These are phyloP conservation scores for Callithrix jacchus DNA, from an alignment of 2,113 vertebrate genomes.

Conservation along the genomic window DNA sequence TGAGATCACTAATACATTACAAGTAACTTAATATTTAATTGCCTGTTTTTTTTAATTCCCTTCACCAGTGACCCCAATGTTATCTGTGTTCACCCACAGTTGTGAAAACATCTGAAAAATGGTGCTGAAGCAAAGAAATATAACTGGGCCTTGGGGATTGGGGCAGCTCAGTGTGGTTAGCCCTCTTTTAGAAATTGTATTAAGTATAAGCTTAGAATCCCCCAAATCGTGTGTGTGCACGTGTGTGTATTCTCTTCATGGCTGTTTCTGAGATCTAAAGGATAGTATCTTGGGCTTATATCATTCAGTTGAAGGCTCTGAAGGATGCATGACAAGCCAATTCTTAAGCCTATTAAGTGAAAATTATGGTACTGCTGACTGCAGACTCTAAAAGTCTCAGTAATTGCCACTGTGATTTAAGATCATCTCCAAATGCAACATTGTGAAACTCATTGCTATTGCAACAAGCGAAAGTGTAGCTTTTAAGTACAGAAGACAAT, in stretches of 20 bases:
- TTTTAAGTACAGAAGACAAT: slow-evolving; percentile 6
- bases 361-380: slow-evolving; percentile 56
- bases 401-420: slow-evolving; percentile 56
- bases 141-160: slow-evolving; percentile 69
- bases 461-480: neutral
- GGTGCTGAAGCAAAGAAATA: slow-evolving; percentile 49
- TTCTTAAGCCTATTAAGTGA: slow-evolving; percentile 63
- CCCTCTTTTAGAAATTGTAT: slow-evolving; percentile 38
- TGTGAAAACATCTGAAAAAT: slow-evolving; percentile 62
- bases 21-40: slow-evolving; percentile 48
- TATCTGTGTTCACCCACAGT: slow-evolving; percentile 65
- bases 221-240: neutral
- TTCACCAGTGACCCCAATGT: slow-evolving; percentile 33
- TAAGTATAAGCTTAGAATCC: slow-evolving; percentile 60
- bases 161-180: slow-evolving; percentile 50
- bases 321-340: slow-evolving; percentile 37
- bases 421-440: neutral
- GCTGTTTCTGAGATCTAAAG: slow-evolving; percentile 43
- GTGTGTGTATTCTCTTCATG: neutral
- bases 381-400: slow-evolving; percentile 12
- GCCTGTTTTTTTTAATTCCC: slow-evolving; percentile 16
- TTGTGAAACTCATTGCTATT: neutral
- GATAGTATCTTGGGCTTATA: slow-evolving; percentile 46
- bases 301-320: slow-evolving; percentile 48
- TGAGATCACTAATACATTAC: slow-evolving; percentile 11